A percentile compares a stretch with the other conserved stretches of the same genome.
Evolutionary conservation across 2,113 vertebrate genomes (phyloP).

Genomic region (Ascaphus truei): DNA sequence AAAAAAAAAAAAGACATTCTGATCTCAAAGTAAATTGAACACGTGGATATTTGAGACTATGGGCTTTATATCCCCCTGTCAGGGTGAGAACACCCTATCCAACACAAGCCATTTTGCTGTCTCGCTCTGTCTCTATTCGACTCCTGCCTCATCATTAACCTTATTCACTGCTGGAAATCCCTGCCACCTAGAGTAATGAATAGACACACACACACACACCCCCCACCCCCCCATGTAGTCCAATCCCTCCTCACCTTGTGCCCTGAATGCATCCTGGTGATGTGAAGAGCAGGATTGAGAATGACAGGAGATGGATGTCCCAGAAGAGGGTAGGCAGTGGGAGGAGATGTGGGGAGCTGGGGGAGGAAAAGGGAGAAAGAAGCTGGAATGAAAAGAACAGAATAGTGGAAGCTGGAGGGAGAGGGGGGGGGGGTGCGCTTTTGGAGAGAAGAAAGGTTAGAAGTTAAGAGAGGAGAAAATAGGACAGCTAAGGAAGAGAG

Average conservation of each 20-base stretch:
- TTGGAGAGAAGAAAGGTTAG: background rate
- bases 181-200: background rate
- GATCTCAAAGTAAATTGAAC: background rate
- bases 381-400: background rate
- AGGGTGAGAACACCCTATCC: background rate
- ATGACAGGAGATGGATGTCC: background rate
- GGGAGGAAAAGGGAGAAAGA: background rate
- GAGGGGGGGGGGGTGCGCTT: background rate
- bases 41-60: background rate
- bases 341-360: background rate
- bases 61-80: background rate
- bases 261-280: slow-evolving; percentile 9
- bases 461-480: background rate
- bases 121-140: background rate
- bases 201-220: background rate
- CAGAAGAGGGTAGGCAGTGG: background rate
- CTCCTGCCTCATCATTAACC: slow-evolving; percentile 10
- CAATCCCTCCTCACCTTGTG: slow-evolving; percentile 19
- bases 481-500: background rate
- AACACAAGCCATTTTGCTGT: slow-evolving; percentile 14
- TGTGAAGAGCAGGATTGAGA: background rate
- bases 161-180: background rate
- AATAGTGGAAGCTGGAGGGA: background rate
- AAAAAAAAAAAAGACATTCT: background rate
- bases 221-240: background rate